A percentile compares a stretch with the other conserved stretches of the same genome.
Conservation (phyloP, 1,140 invertebrate genomes). For the Ruditapes philippinarum region DNA sequence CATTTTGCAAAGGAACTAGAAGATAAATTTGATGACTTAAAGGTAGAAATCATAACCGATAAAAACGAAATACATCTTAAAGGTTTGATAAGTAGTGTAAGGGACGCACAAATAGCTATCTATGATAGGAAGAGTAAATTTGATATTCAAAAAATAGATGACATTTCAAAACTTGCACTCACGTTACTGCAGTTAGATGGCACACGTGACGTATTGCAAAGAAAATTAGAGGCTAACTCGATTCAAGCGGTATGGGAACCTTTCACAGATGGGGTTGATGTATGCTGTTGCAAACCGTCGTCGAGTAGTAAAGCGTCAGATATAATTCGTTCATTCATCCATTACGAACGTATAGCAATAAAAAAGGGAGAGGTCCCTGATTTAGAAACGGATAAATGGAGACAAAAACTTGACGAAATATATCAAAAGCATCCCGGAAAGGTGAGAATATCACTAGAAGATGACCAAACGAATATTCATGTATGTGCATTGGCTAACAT, state of each 20-base stretch:
- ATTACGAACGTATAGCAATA: background rate
- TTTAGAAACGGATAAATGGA: background rate
- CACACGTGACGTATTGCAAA: background rate
- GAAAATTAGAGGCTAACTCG: background rate
- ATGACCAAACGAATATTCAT: background rate
- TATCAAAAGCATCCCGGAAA: background rate
- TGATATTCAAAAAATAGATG: background rate
- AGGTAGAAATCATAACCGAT: constrained; percentile 34
- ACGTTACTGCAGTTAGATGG: background rate
- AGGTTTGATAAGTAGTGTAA: constrained; percentile 7
- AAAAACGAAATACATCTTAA: constrained; percentile 54
- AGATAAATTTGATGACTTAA: constrained; percentile 37
- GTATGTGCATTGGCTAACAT: background rate
- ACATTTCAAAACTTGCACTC: background rate
- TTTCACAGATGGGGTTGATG: background rate
- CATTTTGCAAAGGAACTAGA: constrained; percentile 24
- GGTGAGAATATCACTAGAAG: background rate
- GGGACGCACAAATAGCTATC: background rate
- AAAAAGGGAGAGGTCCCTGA: background rate
- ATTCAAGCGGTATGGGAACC: background rate
- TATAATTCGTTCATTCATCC: background rate
- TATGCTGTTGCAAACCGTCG: background rate
- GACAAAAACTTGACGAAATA: background rate
- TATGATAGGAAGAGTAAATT: background rate
- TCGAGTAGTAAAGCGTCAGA: background rate